phyloP scores from a whole-genome alignment of 2,113 vertebrate species.

The Cyanocitta stelleri region DNA sequence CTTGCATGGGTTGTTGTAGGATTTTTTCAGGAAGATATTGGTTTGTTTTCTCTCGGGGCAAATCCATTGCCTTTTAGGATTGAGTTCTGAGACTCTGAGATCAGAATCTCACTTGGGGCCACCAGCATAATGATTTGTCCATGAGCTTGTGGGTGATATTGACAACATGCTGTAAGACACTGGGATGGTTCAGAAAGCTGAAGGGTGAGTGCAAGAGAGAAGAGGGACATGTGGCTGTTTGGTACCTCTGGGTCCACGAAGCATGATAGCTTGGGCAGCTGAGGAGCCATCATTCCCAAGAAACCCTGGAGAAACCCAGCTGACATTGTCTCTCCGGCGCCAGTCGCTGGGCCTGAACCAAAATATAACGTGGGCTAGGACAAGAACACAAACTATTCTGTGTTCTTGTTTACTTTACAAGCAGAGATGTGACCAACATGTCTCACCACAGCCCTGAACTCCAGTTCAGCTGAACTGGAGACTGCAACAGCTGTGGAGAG shows the following conservation, averaged over 20 bases:
- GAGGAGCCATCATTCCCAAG: not conserved
- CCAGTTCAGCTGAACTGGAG: not conserved
- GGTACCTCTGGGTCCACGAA: not conserved
- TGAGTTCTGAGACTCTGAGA: not conserved
- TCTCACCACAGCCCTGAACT: not conserved
- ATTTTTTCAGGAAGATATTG: not conserved
- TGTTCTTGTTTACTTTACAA: not conserved
- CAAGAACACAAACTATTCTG: fast-evolving
- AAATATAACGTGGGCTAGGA: not conserved
- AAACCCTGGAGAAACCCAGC: not conserved
- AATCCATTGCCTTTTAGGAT: not conserved
- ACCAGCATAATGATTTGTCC: not conserved
- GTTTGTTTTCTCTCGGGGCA: not conserved
- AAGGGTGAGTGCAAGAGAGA: not conserved
- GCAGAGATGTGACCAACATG: not conserved
- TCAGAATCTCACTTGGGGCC: not conserved
- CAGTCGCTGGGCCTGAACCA: fast-evolving
- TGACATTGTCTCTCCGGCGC: fast-evolving
- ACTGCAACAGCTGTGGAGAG: not conserved
- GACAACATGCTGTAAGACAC: fast-evolving
- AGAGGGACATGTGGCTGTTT: not conserved
- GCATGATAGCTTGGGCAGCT: not conserved
- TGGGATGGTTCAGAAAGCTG: not conserved
- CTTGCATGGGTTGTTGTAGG: not conserved
- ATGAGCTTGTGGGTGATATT: not conserved